phyloP scores from a whole-genome alignment of 30 jellyfish, hydroid and myxozoan genomes.

The Catostylus mosaicus region DNA sequence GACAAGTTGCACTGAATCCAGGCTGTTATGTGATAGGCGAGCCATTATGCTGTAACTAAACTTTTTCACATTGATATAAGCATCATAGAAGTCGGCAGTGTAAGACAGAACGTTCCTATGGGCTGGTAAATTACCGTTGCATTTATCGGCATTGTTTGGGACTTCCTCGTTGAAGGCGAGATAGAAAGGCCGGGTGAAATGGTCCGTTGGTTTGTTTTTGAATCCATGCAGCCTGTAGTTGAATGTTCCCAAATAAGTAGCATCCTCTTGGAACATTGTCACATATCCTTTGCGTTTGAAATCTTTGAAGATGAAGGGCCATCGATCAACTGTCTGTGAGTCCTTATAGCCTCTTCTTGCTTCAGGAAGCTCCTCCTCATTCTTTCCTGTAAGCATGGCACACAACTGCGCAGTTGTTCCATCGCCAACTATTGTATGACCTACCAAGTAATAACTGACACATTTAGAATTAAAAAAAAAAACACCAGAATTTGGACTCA shows the following conservation, averaged over 20 bases:
- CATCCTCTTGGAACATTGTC: conserved; percentile 70
- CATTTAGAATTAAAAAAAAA: no score
- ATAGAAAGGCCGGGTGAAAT: conserved; percentile 73
- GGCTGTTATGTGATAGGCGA: conserved; percentile 41
- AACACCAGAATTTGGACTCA: no score
- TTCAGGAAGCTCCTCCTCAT: conserved; percentile 61
- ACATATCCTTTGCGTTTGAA: conserved; percentile 61
- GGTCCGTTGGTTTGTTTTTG: conserved; percentile 67
- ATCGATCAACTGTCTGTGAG: conserved; percentile 53
- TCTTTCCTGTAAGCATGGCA: conserved; percentile 60
- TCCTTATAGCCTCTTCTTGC: conserved; percentile 41
- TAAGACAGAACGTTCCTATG: conserved; percentile 3
- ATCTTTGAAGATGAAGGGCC: conserved; percentile 85
- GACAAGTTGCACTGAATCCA: conserved; percentile 17
- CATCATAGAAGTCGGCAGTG: conserved; percentile 5
- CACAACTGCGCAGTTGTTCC: conserved; percentile 76
- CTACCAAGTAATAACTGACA: no score
- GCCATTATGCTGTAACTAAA: conserved; percentile 25
- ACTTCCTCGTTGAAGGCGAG: background rate
- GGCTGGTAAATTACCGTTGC: conserved; percentile 13
- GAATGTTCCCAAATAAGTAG: conserved; percentile 42
- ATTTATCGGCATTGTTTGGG: background rate
- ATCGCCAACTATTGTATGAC: conserved; percentile 65
- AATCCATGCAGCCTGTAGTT: conserved; percentile 78
- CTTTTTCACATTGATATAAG: conserved; percentile 12